A percentile compares a stretch with the other conserved stretches of the same genome.
Evolutionary conservation across 1,140 invertebrate genomes (phyloP).

Genomic region (Nasonia giraulti): DNA sequence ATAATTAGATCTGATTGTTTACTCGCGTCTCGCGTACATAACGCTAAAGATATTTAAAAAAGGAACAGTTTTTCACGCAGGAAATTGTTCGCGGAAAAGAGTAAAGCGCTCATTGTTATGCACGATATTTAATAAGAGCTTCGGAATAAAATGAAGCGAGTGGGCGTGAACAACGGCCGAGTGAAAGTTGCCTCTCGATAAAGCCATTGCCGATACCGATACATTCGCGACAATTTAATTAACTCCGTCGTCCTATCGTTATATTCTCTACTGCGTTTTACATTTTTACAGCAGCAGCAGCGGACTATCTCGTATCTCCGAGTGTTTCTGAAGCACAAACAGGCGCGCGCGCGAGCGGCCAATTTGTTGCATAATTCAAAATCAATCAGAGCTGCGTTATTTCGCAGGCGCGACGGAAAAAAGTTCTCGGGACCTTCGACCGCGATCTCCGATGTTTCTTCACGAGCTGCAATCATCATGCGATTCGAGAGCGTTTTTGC

Average conservation of each 20-base stretch:
- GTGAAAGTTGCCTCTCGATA: conserved; percentile 4
- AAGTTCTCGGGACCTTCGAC: conserved; percentile 39
- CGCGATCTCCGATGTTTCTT: not conserved
- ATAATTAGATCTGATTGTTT: not conserved
- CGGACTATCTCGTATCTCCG: not conserved
- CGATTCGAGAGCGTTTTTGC: conserved; percentile 2
- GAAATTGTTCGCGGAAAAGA: no score
- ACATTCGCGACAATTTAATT: conserved; percentile 28
- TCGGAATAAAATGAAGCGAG: not conserved
- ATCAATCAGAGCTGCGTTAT: conserved; percentile 35
- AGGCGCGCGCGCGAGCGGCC: not conserved
- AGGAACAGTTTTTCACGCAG: not conserved
- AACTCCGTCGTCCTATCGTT: not conserved
- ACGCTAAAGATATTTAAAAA: not conserved
- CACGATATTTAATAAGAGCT: no score
- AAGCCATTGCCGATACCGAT: not conserved
- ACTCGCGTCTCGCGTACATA: not conserved
- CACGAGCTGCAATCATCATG: conserved; percentile 7
- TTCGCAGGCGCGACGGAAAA: not conserved
- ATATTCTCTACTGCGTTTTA: no score
- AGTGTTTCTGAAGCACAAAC: no score
- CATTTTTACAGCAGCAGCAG: no score
- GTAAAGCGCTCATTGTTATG: no score
- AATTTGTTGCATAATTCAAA: conserved; percentile 36
- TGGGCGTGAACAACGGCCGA: conserved; percentile 9